A percentile compares a stretch with the other conserved stretches of the same genome.
These are phyloP conservation scores for Gila orcuttii DNA, from an alignment of 2,113 vertebrate genomes.

Conservation along the genomic window DNA sequence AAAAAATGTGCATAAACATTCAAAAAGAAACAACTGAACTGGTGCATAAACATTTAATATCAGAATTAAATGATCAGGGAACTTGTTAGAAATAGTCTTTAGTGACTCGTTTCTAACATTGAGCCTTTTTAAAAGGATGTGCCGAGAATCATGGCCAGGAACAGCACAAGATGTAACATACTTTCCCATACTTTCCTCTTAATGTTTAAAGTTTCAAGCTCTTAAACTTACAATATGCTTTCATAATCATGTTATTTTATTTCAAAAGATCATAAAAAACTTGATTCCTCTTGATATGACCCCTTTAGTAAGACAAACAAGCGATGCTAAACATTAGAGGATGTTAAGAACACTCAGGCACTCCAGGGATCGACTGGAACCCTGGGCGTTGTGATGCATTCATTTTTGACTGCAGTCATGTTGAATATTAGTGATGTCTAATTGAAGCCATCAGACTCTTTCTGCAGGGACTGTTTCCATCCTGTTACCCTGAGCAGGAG, in stretches of 20 bases:
- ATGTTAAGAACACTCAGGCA: neutral
- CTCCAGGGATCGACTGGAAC: neutral
- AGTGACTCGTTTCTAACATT: neutral
- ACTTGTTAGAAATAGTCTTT: constrained; percentile 11
- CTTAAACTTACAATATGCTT: neutral
- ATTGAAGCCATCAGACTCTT: constrained; percentile 46
- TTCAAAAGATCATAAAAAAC: neutral
- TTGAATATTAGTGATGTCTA: constrained; percentile 64
- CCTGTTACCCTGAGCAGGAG: constrained; percentile 13
- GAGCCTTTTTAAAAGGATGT: neutral
- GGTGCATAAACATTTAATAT: too few relatives aligned
- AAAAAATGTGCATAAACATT: too few relatives aligned
- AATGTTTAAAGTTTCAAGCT: neutral
- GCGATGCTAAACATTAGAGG: neutral
- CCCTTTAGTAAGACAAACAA: neutral
- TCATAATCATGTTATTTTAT: neutral
- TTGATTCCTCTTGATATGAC: neutral
- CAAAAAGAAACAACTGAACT: too few relatives aligned
- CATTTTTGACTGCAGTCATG: constrained; percentile 63
- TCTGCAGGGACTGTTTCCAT: constrained; percentile 2
- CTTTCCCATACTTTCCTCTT: neutral
- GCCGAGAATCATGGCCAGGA: neutral
- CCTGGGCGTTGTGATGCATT: constrained; percentile 46
- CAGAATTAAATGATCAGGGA: neutral
- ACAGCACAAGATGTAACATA: neutral